Evolutionary conservation across 2,797 vertebrate species (phyloP), one percentile per base, ranked within the genome.

Genomic region (Anableps anableps): DNA sequence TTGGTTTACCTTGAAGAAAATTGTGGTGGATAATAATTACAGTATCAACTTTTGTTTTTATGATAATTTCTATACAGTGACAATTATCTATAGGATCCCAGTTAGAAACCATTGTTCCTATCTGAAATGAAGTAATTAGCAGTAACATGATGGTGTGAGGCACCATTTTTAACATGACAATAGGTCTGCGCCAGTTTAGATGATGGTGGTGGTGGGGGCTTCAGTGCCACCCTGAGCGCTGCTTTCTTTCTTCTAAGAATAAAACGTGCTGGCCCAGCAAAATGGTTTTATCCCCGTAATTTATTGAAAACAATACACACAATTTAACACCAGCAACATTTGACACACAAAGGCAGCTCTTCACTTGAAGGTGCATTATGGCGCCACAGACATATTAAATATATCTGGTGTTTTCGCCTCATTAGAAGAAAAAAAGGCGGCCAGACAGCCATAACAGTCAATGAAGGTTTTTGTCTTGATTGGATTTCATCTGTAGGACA

Each of bases 401-500:
- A 96, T 97, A 97, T 98, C 97, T 97, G 93, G 94, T 96, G 89
- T 96, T 95, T 97, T 97, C 88, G 91, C 90, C 88, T 94, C 93
- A 94, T 94, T 93, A 94, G 91, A 93, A 94, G 84, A 82, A 89
- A 94, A 94, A 72, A 91, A 95, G 95, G 95, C 95, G 95, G 94
- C 85, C 95, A 96, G 96, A 96, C 96, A 96, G 97, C 97, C 96
- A 95, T 96, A 97, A 97, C 97, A 97, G 97, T 98, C 97, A 97
- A 97, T 97, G 96, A 97, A 95, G 96, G 95, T 96, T 97, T 97
- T 97, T 96, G 88, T 91, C 97, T 98, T 98, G 97, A 98, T 98
- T 99, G 97, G 97, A 98, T 98, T 99, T 99, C 96, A 90, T 98
- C 97, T 97, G 96, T 86, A 93, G 96, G 96, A 97, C 96, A 99